These are phyloP conservation scores for Oryzias melastigma DNA, from an alignment of 2,113 vertebrate genomes.

Conservation along the genomic window DNA sequence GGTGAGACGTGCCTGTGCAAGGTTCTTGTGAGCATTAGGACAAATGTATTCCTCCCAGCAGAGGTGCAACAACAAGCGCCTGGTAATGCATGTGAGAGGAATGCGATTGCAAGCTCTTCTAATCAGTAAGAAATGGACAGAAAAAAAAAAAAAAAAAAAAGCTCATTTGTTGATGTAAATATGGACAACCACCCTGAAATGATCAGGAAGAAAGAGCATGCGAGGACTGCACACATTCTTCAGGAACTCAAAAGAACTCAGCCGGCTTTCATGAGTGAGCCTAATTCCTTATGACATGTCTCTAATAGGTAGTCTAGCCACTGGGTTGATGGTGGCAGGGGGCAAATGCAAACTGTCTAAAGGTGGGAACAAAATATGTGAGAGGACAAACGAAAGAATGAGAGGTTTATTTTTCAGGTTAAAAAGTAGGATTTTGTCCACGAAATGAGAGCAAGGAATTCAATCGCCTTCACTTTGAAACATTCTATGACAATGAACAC, in stretches of 20 bases:
- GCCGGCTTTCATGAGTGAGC: slow-evolving; percentile 30
- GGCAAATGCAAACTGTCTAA: slow-evolving; percentile 9
- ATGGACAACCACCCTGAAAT: slow-evolving; percentile 4
- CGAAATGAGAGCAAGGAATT: too few species aligned
- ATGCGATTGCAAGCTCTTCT: background rate
- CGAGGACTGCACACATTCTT: background rate
- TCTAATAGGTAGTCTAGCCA: slow-evolving; percentile 34
- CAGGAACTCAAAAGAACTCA: slow-evolving; percentile 29
- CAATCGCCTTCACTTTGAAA: too few species aligned
- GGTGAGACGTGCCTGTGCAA: slow-evolving; percentile 15
- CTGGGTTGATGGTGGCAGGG: slow-evolving; percentile 1
- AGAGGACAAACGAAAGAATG: slow-evolving; percentile 12
- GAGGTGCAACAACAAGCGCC: slow-evolving; percentile 14
- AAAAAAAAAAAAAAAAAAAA: background rate
- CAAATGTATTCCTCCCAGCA: slow-evolving; percentile 25
- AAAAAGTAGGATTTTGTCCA: background rate
- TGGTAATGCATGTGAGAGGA: slow-evolving; percentile 11
- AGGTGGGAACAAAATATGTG: too few species aligned
- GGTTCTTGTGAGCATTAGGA: slow-evolving; percentile 30
- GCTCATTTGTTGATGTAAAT: background rate
- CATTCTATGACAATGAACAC: too few species aligned
- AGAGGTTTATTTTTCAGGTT: background rate
- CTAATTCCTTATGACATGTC: slow-evolving; percentile 50
- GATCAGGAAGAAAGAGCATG: slow-evolving; percentile 6
- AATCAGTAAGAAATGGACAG: slow-evolving; percentile 4